phyloP scores from a whole-genome alignment of 2,888 invertebrate genomes.

The Mamestra brassicae region DNA sequence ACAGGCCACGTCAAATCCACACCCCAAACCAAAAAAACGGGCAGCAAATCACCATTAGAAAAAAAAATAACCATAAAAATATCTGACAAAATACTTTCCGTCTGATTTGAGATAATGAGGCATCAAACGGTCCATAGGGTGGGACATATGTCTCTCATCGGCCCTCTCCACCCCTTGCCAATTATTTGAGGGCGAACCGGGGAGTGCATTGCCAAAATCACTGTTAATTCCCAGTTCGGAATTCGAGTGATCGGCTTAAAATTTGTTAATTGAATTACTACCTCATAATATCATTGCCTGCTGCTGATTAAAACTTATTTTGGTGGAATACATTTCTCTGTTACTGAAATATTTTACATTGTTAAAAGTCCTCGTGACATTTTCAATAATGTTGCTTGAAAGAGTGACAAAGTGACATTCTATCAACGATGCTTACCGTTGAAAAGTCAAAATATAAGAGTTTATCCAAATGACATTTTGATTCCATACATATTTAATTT shows the following conservation, averaged over 20 bases:
- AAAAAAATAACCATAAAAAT: constrained; percentile 58
- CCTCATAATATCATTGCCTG: too few relatives aligned
- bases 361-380: too few relatives aligned
- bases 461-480: too few relatives aligned
- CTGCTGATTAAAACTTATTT: background rate
- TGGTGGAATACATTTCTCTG: background rate
- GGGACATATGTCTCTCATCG: constrained; percentile 82
- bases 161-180: constrained; percentile 75
- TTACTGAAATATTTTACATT: background rate
- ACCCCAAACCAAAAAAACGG: background rate
- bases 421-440: too few relatives aligned
- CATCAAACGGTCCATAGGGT: constrained; percentile 70
- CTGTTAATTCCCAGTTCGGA: constrained; percentile 56
- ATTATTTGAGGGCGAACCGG: constrained; percentile 68
- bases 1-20: background rate
- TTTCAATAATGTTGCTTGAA: too few relatives aligned
- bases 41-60: constrained; percentile 9
- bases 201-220: constrained; percentile 62
- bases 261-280: constrained; percentile 30
- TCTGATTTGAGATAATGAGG: constrained; percentile 83
- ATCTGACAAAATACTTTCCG: constrained; percentile 73
- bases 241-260: constrained; percentile 38
- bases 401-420: too few relatives aligned
- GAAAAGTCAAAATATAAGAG: too few relatives aligned
- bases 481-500: too few relatives aligned